Evolutionary conservation across 2,888 invertebrate genomes (phyloP).

Genomic region (Dermolepida albohirtum): DNA sequence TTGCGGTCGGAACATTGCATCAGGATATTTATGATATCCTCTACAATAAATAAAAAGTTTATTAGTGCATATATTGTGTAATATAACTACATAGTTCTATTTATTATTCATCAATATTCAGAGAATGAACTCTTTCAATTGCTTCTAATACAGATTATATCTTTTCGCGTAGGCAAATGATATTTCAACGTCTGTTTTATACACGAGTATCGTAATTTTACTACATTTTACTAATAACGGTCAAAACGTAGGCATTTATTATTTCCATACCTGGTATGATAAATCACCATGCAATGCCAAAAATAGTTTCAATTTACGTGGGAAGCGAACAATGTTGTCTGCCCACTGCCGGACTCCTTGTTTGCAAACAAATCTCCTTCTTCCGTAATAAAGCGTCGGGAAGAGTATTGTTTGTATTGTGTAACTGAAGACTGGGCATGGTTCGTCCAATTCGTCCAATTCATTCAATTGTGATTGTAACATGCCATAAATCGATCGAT

Average conservation of each 20-base stretch:
- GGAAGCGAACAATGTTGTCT: slow-evolving; percentile 8
- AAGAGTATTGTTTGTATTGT: slow-evolving; percentile 11
- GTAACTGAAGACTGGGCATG: no score
- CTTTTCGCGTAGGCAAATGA: background rate
- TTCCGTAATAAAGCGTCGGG: slow-evolving; percentile 7
- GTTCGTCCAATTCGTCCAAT: no score
- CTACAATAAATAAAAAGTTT: no score
- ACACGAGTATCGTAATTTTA: background rate
- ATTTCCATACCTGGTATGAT: slow-evolving; percentile 1
- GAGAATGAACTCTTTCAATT: no score
- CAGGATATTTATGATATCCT: no score
- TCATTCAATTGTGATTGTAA: no score
- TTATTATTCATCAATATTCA: no score
- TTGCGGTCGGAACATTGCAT: no score
- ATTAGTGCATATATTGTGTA: no score
- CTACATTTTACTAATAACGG: slow-evolving; percentile 7
- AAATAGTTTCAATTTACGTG: slow-evolving; percentile 17
- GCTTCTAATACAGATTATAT: no score
- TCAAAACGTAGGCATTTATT: background rate
- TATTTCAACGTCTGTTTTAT: background rate
- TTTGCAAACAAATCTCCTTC: slow-evolving; percentile 30
- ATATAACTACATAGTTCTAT: no score
- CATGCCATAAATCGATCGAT: no score
- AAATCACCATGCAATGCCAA: slow-evolving; percentile 20
- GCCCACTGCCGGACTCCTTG: slow-evolving; percentile 6